Conservation (phyloP, 2,888 invertebrate species). For the Megastigmus dorsalis region DNA sequence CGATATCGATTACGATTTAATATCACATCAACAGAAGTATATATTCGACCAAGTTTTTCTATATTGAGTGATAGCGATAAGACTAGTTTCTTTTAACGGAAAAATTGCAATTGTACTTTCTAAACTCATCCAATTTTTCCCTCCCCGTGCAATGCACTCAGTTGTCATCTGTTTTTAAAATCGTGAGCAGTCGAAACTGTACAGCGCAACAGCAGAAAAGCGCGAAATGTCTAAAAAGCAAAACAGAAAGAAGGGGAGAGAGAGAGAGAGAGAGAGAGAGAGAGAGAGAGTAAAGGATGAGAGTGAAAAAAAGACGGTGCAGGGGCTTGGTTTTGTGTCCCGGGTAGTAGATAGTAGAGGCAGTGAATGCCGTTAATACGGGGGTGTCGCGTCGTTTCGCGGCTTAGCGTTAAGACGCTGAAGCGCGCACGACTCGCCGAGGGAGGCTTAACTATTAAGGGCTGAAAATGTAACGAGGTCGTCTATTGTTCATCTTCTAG, state of each 20-base stretch:
- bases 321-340: neutral
- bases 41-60: too few species aligned
- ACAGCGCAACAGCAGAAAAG: too few species aligned
- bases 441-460: slow-evolving; percentile 37
- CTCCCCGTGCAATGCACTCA: too few species aligned
- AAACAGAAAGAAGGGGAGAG: neutral
- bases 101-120: too few species aligned
- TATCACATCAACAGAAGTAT: too few species aligned
- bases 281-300: neutral
- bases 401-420: slow-evolving; percentile 33
- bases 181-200: too few species aligned
- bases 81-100: too few species aligned
- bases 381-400: slow-evolving; percentile 23
- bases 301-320: neutral
- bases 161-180: too few species aligned
- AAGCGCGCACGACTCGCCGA: neutral
- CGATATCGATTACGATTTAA: too few species aligned
- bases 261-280: neutral
- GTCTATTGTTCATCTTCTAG: slow-evolving; percentile 55
- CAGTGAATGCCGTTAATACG: slow-evolving; percentile 24
- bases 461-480: slow-evolving; percentile 55
- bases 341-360: neutral
- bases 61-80: too few species aligned
- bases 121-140: too few species aligned
- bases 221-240: neutral